Base-by-base conservation (phyloP, 2,797 vertebrate species). In the Gambusia yucatana region DNA sequence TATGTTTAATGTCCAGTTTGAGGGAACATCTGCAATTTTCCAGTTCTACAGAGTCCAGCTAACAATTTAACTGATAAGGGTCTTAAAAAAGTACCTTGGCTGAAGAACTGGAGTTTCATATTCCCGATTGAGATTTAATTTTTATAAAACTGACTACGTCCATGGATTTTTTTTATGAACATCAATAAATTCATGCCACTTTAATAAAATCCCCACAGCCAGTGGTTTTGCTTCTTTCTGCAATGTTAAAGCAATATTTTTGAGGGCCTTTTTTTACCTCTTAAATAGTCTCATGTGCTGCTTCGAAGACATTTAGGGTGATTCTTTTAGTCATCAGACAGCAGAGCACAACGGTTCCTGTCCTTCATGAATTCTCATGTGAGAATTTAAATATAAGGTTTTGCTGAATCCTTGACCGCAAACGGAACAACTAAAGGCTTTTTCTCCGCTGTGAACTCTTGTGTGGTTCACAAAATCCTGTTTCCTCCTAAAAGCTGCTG, bases 391-490 rank as follows among this genome's bases (percentile, higher is more conserved):
- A 75, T 75, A 75, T 3, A 22, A 36, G 41, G 6, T 47, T 72
- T 43, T 70, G 39, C 16, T 59, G 30, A 78, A 78, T 22, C 69
- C 52, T 61, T 59, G 41, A 25, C 52, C 67, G 17, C 77, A 78
- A 39, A 65, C 57, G 0, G 44, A 50, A n/a, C 69, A 78, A 50
- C 41, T 72, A 55, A 61, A 61, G 3, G 69, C 44, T 13, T 78
- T 65, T 47, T 78, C 55, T 44, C 73, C n/a, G 4, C 73, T 75
- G 73, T 75, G 73, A 43, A 75, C 41, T 41, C 41, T 30, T 30
- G 25, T 59, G 28, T 78, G 77, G 5, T 36, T 59, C 14, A 78
- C 41, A 44, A 75, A 75, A 44, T 59, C 73, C n/a, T 75, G 73
- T 20, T 59, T 76, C 41, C 74, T 63, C 33, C 61, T 65, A 14